Evolutionary conservation across 2,113 vertebrate species (phyloP).

Genomic region (Sylvietta virens): DNA sequence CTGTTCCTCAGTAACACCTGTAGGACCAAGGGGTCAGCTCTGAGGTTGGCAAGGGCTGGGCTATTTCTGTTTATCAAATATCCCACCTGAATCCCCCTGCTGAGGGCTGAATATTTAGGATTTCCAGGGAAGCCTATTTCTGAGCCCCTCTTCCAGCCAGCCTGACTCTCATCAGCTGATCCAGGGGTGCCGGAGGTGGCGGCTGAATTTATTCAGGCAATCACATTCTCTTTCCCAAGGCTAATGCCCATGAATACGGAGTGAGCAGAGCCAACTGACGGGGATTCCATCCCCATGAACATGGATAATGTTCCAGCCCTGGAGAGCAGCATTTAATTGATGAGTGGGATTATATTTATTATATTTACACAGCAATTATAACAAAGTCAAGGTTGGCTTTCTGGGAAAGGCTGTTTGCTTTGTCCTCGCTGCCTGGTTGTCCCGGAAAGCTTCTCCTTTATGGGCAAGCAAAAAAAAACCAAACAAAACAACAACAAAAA

Average conservation of each 20-base stretch:
- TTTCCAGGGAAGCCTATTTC: slow-evolving; percentile 1
- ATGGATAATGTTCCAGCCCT: slow-evolving; percentile 6
- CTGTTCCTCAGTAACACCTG: background rate
- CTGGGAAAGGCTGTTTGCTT: background rate
- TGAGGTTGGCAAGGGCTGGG: background rate
- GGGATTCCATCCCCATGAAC: slow-evolving; percentile 40
- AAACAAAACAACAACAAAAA: too few species aligned
- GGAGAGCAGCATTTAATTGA: slow-evolving; percentile 32
- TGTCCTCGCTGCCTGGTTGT: background rate
- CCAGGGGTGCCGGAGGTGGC: slow-evolving; percentile 12
- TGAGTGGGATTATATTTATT: slow-evolving; percentile 56
- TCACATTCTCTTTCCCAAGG: slow-evolving; percentile 39
- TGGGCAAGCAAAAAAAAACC: background rate
- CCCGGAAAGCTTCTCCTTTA: background rate
- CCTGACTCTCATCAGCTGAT: background rate
- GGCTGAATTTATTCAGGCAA: slow-evolving; percentile 61
- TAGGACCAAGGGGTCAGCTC: background rate
- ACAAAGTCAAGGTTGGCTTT: slow-evolving; percentile 14
- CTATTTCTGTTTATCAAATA: background rate
- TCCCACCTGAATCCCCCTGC: background rate
- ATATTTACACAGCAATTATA: slow-evolving; percentile 48
- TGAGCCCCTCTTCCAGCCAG: background rate
- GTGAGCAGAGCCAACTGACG: background rate
- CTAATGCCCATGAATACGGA: slow-evolving; percentile 28
- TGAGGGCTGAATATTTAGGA: slow-evolving; percentile 38